Evolutionary conservation across 2,888 invertebrate species (phyloP), one percentile per base, ranked within the genome.

Genomic region (Torymus auratus): DNA sequence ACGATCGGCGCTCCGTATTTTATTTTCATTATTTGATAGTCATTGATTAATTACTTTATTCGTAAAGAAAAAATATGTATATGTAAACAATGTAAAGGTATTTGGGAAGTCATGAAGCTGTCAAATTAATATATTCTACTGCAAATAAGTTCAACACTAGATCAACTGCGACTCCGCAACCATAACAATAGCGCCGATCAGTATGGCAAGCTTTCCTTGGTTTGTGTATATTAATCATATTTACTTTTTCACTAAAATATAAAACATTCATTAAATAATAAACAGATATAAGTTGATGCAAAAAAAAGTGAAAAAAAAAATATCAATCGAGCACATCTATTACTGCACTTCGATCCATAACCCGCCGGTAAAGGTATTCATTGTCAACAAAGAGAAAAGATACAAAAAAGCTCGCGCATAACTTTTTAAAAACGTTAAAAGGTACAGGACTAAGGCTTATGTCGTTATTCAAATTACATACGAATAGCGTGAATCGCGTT

Each of bases 131-230:
- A 88, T 90, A 91, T 90, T 90, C 91, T 91, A 91, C 90, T 91
- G 91, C 90, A 91, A 91, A 90, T 90, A 91, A 90, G 89, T 90
- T 89, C 89, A 91, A 90, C 88, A 88, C 90, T 90, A 90, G 88
- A 81, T 87, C 88, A 90, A 90, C 91, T 91, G 91, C 91, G 87
- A 89, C 90, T 90, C 91, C 91, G 91, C 90, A 91, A 91, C 91
- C 90, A 91, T 91, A 91, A 91, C 91, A 87, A 84, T 84, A 88
- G 88, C 86, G 85, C 74, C 81, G 83, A 84, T 84, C 82, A 83
- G 68, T 75, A 81, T 86, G 73, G 73, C 65, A 70, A 78, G 77
- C 73, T 74, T 74, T 77, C 78, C 70, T 69, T 78, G 64, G 64
- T 78, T 71, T 77, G 56, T 79, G 52, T 78, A 5, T 80, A 82